These are phyloP conservation scores for Anguilla obscura DNA, from an alignment of 2,797 vertebrate genomes.

Conservation along the genomic window DNA sequence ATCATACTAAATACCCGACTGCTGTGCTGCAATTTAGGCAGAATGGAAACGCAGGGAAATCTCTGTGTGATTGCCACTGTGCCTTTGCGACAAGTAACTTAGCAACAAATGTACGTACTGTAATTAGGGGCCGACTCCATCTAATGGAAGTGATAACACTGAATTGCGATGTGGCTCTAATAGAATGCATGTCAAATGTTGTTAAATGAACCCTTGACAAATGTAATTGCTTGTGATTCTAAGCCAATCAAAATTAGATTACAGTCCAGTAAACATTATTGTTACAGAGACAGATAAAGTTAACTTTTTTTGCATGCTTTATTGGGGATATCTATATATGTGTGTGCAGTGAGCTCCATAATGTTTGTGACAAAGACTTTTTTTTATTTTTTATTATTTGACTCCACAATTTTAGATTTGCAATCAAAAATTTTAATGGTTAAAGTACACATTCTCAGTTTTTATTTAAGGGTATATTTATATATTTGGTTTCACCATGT, in stretches of 20 bases:
- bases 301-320: neutral
- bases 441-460: too few species aligned
- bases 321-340: neutral
- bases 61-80: neutral
- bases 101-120: neutral
- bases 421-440: too few species aligned
- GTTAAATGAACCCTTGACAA: slow-evolving; percentile 14
- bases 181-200: slow-evolving; percentile 9
- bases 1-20: neutral
- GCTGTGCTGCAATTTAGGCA: neutral
- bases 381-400: too few species aligned
- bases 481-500: too few species aligned
- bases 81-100: slow-evolving; percentile 1
- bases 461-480: too few species aligned
- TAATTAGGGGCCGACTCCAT: neutral
- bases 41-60: neutral
- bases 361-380: too few species aligned
- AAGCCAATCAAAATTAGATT: neutral
- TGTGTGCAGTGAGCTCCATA: too few species aligned
- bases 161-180: slow-evolving; percentile 11
- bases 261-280: neutral
- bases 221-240: slow-evolving; percentile 4
- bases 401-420: too few species aligned
- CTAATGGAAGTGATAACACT: neutral
- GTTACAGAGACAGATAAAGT: neutral